Base-by-base conservation (phyloP, 2,113 vertebrate genomes). In the Ceuthmochares aereus region DNA sequence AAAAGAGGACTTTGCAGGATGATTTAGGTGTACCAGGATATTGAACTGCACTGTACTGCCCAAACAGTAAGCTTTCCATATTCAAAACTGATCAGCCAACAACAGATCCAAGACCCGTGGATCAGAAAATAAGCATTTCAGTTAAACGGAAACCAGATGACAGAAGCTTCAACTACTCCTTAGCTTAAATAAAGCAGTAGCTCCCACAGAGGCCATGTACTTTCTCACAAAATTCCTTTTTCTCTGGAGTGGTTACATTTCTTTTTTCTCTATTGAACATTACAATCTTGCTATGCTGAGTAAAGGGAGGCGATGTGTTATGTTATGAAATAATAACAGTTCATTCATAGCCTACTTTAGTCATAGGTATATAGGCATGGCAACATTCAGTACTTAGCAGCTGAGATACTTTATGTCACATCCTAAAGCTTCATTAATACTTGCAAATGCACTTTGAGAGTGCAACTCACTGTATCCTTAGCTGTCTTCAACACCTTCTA, bases 401-500 rank as follows among this genome's bases (percentile, higher is more conserved):
- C 29, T 69, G 29, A 40, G 47, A 34, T 9, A n/a, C 32, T 74
- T 70, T 30, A 37, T 15, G 22, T 52, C 54, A 54, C 3, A 3
- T 64, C 73, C 68, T 76, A 37, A 63, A 60, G 27, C 19, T 29
- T 54, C 37, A 42, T 54, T 77, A 56, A 67, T 59, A 79, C 62
- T 68, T 93, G 64, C 30, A 58, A 86, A 84, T 62, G 70, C 5
- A 10, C 1, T 4, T 37, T 26, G 51, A 80, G 43, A 63, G 84
- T 40, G 40, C 70, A 66, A 21, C 9, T 23, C 23, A n/a, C 20
- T 25, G 15, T 16, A 6, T 27, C 10, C 32, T 87, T 67, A 73
- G 91, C 86, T 10, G 96, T 98, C 98, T 18, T 80, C 93, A 68
- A 47, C 63, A 47, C 49, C 45, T 26, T 81, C 45, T 34, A 85